A percentile compares a stretch with the other conserved stretches of the same genome.
Evolutionary conservation across 2,888 invertebrate species (phyloP).

Genomic region (Mylabris sibirica): DNA sequence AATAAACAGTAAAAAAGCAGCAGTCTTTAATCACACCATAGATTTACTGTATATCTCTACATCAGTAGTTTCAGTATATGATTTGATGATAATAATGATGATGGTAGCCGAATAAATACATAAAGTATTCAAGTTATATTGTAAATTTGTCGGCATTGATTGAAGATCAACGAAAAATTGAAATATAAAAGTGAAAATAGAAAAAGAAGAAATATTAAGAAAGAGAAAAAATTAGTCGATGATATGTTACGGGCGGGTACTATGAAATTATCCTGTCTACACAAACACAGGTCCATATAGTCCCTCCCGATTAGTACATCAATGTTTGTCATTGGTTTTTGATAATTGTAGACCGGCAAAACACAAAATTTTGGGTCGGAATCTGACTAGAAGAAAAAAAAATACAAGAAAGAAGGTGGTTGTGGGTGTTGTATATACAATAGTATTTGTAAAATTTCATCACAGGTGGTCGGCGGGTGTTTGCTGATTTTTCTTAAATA

Average conservation of each 20-base stretch:
- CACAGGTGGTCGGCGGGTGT: slow-evolving; percentile 28
- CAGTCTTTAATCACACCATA: slow-evolving; percentile 27
- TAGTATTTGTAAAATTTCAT: slow-evolving; percentile 11
- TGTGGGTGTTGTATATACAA: slow-evolving; percentile 34
- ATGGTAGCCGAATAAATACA: slow-evolving; percentile 5
- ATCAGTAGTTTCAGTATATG: not conserved
- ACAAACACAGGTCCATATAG: slow-evolving; percentile 37
- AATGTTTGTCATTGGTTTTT: slow-evolving; percentile 50
- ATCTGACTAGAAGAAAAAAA: slow-evolving; percentile 25
- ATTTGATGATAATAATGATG: not conserved
- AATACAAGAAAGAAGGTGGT: not conserved
- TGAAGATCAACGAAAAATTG: slow-evolving; percentile 16
- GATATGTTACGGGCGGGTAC: slow-evolving; percentile 46
- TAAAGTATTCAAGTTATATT: not conserved
- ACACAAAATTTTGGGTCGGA: slow-evolving; percentile 26
- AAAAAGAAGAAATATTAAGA: slow-evolving; percentile 23
- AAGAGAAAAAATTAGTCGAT: slow-evolving; percentile 24
- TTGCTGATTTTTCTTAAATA: slow-evolving; percentile 27
- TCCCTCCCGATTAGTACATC: slow-evolving; percentile 55
- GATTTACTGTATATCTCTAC: slow-evolving; percentile 1
- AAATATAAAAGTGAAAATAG: slow-evolving; percentile 29
- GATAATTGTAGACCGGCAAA: slow-evolving; percentile 52
- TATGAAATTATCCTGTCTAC: slow-evolving; percentile 52
- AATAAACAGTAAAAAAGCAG: slow-evolving; percentile 25
- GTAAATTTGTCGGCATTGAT: slow-evolving; percentile 11